These are phyloP conservation scores for Pachypanchax playfairii DNA, from an alignment of 2,113 vertebrate species.

Conservation along the genomic window DNA sequence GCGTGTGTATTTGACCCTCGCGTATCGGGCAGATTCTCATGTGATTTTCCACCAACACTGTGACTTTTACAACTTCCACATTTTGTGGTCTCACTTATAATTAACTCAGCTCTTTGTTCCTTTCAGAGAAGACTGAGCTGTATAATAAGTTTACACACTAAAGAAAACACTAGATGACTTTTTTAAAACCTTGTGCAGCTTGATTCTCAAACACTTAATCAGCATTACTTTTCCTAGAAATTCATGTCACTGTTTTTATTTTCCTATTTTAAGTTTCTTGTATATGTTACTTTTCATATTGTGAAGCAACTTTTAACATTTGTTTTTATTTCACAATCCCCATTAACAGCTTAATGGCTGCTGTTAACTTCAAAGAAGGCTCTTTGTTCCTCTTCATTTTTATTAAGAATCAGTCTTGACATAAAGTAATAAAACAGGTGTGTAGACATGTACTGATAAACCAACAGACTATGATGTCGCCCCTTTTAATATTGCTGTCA, in stretches of 20 bases:
- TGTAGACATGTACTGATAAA: background rate
- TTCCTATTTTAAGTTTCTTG: background rate
- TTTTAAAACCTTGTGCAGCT: background rate
- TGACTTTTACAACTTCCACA: background rate
- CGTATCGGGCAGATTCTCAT: background rate
- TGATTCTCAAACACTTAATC: background rate
- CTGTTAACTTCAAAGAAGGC: no score
- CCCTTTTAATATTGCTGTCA: background rate
- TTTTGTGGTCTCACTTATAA: slow-evolving; percentile 32
- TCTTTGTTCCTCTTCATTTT: background rate
- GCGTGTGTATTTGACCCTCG: slow-evolving; percentile 65
- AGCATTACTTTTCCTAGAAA: background rate
- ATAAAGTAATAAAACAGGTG: background rate
- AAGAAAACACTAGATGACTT: background rate
- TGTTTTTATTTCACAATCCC: background rate
- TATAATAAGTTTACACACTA: background rate
- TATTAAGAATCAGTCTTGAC: background rate
- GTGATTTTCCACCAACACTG: slow-evolving; percentile 29
- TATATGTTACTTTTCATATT: background rate
- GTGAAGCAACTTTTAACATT: background rate
- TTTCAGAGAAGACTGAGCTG: slow-evolving; percentile 15
- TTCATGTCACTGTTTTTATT: background rate
- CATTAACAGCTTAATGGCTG: no score
- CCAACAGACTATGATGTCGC: background rate
- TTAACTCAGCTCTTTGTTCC: slow-evolving; percentile 29